Evolutionary conservation across 1,140 invertebrate species (phyloP), one percentile per base, ranked within the genome.

Genomic region (Bradynema listronoti): DNA sequence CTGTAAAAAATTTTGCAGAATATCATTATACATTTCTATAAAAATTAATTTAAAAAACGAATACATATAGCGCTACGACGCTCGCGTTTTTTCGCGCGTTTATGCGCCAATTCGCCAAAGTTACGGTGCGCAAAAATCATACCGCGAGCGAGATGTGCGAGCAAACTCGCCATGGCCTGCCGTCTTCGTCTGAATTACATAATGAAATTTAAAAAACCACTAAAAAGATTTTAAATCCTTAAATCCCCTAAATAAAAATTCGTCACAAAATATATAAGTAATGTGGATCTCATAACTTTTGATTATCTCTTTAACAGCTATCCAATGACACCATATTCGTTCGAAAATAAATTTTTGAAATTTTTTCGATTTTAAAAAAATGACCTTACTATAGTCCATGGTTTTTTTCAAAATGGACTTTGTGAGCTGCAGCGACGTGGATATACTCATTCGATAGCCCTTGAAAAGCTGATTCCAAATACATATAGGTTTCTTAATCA

Each of bases 61-160:
- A 50, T 32, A 50, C n/a, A 50, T 50, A 30, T 50, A 29, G 47
- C 29, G 29, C 47, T 32, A 5, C 58, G 29, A 16, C 60, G 64
- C 58, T 66, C n/a, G 27, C 66, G 30, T 25, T 62, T 62, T 30
- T 33, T 62, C 4, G 72, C 69, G 42, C 58, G 61, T 32, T 74
- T 74, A 32, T 66, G 41, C 5, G 65, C 39, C 25, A 78, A 55
- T 43, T 77, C 74, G 14, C 52, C 59, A 53, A 69, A 78, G 47
- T 75, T 73, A 55, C 59, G 47, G 56, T 77, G 74, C 5, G 74
- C 75, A 63, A 77, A 77, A 25, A 77, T 77, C 74, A 77, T 77
- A 49, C 74, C 74, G 32, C 61, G 56, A 2, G 74, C 74, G 22
- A 77, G 52, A 56, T 78, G 75, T 11, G 73, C 75, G 39, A 76